phyloP scores from a whole-genome alignment of 2,797 vertebrate species.

The Nothura maculosa region DNA sequence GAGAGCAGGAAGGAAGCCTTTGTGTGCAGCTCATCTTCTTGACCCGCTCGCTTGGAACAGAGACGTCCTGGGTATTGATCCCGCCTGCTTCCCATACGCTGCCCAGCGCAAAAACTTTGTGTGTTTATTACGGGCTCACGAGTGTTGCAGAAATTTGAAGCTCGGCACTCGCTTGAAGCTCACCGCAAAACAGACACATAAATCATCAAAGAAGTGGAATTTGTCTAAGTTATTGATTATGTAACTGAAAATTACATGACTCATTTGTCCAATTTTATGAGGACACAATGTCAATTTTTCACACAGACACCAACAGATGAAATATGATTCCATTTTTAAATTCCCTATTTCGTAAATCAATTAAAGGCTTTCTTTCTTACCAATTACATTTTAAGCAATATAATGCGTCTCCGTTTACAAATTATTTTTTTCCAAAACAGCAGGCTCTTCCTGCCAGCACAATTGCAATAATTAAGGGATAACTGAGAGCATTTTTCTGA shows the following conservation, averaged over 20 bases:
- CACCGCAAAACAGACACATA: conserved; percentile 85
- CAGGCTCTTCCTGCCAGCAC: neutral
- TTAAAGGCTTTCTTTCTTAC: conserved; percentile 71
- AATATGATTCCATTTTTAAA: conserved; percentile 80
- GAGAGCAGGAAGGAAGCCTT: neutral
- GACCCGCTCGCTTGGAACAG: neutral
- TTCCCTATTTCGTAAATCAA: conserved; percentile 74
- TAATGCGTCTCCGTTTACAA: conserved; percentile 16
- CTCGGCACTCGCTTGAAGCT: conserved; percentile 48
- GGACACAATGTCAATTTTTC: conserved; percentile 87
- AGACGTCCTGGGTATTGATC: neutral
- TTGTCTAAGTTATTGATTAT: conserved; percentile 94
- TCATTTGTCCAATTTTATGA: conserved; percentile 92
- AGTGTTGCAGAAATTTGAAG: conserved; percentile 36
- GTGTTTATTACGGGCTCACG: conserved; percentile 18
- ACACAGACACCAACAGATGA: conserved; percentile 77
- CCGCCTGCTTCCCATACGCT: neutral
- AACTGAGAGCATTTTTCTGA: neutral
- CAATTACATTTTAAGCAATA: conserved; percentile 70
- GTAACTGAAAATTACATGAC: conserved; percentile 95
- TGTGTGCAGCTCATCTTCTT: neutral
- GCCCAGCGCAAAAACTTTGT: conserved; percentile 16
- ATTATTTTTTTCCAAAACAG: conserved; percentile 21
- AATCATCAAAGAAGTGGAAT: conserved; percentile 94
- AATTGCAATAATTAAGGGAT: conserved; percentile 50